Base-by-base conservation (phyloP, 1,140 invertebrate genomes). In the Drosophila kepulauana region DNA sequence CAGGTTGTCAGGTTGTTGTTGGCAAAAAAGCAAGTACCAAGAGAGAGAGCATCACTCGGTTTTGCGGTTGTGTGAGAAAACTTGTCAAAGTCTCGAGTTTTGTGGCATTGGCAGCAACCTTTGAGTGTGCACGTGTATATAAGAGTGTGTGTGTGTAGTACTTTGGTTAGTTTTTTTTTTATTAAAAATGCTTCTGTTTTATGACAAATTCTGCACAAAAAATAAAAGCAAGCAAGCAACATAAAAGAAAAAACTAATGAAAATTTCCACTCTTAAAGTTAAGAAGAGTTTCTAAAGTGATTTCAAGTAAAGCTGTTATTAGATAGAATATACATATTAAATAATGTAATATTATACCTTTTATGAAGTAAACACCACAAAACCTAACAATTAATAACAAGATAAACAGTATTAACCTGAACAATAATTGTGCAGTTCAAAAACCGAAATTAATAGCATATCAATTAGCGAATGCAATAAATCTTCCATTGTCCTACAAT, bases 141-240 rank as follows among this genome's bases (percentile, higher is more conserved):
- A 25, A 33, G 30, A 6, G 41, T 56, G 11, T 46, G 35, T 3
- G 20, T 25, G 20, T 25, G 20, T 3, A 56, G 57, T 33, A 16
- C 54, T 76, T 59, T 79, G 46, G 41, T 52, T 74, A 78, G 84
- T 80, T 88, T 87, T 80, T 88, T n/a, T 87, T 84, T 84, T 88
- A 87, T 80, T 88, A 88, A 87, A 87, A 87, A 77, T 77, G 45
- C 56, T 51, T 79, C 49, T 56, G 54, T 67, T 81, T 87, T 88
- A 84, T 87, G 80, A 82, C 76, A 88, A 80, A 87, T 88, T 38
- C 35, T 10, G 20, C 7, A 38, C 7, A 3, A 10, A 38, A 38
- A 38, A 10, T 11, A 10, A 10, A 33, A 38, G 35, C 35, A 38
- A 38, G 8, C 10, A 33, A 33, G 33, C 7, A 33, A 33, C 33